A percentile compares a stretch with the other conserved stretches of the same genome.
These are phyloP conservation scores for Sesamia inferens DNA, from an alignment of 2,888 invertebrate genomes.

Conservation along the genomic window DNA sequence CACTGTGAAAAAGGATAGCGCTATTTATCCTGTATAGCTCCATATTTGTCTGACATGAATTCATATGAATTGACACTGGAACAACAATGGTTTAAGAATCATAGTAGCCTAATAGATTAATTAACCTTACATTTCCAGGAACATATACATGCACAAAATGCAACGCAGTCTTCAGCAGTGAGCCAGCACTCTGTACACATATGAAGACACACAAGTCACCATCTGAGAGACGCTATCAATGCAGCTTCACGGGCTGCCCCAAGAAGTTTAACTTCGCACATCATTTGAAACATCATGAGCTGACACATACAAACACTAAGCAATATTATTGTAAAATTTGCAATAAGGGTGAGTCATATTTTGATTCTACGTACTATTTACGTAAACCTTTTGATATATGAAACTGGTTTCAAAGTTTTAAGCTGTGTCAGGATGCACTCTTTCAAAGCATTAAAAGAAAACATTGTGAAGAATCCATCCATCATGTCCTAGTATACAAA, in stretches of 20 bases:
- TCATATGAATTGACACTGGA: too few species aligned
- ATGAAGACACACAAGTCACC: slow-evolving; percentile 79
- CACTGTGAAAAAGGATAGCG: too few species aligned
- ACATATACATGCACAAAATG: slow-evolving; percentile 79
- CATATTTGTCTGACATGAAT: too few species aligned
- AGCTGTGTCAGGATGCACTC: not conserved
- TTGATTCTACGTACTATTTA: not conserved
- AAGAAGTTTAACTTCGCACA: slow-evolving; percentile 86
- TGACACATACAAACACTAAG: slow-evolving; percentile 82
- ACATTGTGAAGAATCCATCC: not conserved
- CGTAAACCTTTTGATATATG: too few species aligned
- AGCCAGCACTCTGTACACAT: slow-evolving; percentile 80
- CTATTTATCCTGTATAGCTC: too few species aligned
- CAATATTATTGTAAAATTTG: slow-evolving; percentile 82
- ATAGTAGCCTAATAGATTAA: not conserved
- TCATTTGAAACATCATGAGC: slow-evolving; percentile 84
- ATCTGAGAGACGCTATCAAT: slow-evolving; percentile 79
- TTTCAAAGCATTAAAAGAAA: not conserved
- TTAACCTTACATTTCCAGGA: slow-evolving; percentile 71
- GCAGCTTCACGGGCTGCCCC: slow-evolving; percentile 76
- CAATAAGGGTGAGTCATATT: slow-evolving; percentile 78
- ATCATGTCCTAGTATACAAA: not conserved
- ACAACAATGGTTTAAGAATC: too few species aligned
- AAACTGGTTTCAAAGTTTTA: too few species aligned
- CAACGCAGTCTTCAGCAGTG: slow-evolving; percentile 77